phyloP scores from a whole-genome alignment of 2,888 invertebrate genomes.

The Dioctria linearis region DNA sequence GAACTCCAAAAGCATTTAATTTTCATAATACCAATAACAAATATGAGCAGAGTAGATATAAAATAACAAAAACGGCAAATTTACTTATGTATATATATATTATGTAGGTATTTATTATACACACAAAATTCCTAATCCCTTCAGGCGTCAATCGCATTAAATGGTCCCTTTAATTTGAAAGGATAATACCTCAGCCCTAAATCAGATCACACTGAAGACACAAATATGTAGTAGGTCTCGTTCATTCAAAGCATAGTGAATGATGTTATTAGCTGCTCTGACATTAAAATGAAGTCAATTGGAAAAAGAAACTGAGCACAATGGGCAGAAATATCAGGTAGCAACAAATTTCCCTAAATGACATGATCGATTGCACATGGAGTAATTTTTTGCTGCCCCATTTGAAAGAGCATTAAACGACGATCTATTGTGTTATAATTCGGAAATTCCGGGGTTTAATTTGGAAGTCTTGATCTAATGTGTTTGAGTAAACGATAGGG shows the following conservation, averaged over 20 bases:
- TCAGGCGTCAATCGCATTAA: neutral
- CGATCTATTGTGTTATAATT: constrained; percentile 14
- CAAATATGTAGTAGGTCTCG: neutral
- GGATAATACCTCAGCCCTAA: neutral
- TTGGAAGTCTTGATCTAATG: neutral
- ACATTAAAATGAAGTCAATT: constrained; percentile 48
- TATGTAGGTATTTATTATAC: too few species aligned
- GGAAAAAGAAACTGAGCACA: constrained; percentile 28
- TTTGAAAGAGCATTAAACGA: neutral
- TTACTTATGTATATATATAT: too few species aligned
- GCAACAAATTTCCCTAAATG: constrained; percentile 12
- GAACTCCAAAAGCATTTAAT: too few species aligned
- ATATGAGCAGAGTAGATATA: too few species aligned
- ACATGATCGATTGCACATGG: neutral
- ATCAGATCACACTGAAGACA: neutral
- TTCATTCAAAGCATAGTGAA: constrained; percentile 1
- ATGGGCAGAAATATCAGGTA: constrained; percentile 24
- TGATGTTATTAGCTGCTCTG: constrained; percentile 10
- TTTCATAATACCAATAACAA: too few species aligned
- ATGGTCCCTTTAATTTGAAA: neutral
- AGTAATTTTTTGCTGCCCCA: neutral
- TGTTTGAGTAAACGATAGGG: constrained; percentile 9
- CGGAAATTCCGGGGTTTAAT: constrained; percentile 41
- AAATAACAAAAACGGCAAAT: too few species aligned
- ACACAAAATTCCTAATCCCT: neutral